Evolutionary conservation across 1,140 invertebrate genomes (phyloP).

Genomic region (Drosophila baimaii): DNA sequence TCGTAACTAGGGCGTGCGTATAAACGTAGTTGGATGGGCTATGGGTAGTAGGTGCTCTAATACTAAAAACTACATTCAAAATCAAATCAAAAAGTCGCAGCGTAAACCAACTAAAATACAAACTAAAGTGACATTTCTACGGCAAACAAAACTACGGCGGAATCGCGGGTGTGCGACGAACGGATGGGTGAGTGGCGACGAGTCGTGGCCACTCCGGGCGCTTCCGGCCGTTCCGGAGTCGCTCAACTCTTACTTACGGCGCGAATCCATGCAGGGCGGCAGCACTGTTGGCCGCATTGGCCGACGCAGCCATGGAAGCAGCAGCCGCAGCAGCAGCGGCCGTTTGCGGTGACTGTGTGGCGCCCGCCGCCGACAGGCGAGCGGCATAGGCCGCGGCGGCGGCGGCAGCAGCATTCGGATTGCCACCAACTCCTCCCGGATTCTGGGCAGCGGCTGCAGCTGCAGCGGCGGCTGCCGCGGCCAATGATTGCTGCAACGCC

Average conservation of each 20-base stretch:
- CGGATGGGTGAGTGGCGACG: slow-evolving; percentile 28
- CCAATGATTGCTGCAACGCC: slow-evolving; percentile 73
- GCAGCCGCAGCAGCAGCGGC: slow-evolving; percentile 87
- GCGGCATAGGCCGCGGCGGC: slow-evolving; percentile 84
- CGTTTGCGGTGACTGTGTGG: slow-evolving; percentile 86
- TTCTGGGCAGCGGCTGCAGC: slow-evolving; percentile 65
- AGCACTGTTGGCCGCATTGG: slow-evolving; percentile 88
- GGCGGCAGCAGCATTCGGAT: slow-evolving; percentile 61
- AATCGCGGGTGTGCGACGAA: slow-evolving; percentile 39
- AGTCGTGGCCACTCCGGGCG: slow-evolving; percentile 19
- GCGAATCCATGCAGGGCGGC: slow-evolving; percentile 91
- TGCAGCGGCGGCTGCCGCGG: slow-evolving; percentile 47
- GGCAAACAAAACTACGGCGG: slow-evolving; percentile 49
- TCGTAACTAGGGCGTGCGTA: slow-evolving; percentile 22
- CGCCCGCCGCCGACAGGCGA: slow-evolving; percentile 86
- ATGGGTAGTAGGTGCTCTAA: slow-evolving; percentile 21
- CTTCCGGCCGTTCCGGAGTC: slow-evolving; percentile 14
- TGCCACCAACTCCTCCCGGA: slow-evolving; percentile 48
- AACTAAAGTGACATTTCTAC: slow-evolving; percentile 23
- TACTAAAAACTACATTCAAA: slow-evolving; percentile 31
- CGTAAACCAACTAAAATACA: slow-evolving; percentile 30
- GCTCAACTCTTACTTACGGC: slow-evolving; percentile 88
- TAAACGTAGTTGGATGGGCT: slow-evolving; percentile 30
- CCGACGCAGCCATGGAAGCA: slow-evolving; percentile 86
- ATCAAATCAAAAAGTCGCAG: slow-evolving; percentile 20